phyloP scores from a whole-genome alignment of 2,888 invertebrate species.

The Brenthis daphne region DNA sequence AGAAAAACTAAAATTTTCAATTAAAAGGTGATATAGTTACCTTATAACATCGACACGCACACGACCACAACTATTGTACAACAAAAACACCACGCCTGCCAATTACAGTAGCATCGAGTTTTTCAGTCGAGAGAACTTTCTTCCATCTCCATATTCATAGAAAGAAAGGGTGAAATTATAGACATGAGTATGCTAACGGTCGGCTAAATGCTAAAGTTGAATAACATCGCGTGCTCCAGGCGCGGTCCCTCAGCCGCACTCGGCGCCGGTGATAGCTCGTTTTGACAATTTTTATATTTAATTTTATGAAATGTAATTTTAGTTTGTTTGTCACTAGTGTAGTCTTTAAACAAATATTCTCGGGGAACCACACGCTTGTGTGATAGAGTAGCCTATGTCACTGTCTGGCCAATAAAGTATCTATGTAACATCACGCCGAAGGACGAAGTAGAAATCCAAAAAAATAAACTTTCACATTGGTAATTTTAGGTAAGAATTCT shows the following conservation, averaged over 20 bases:
- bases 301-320: too few species aligned
- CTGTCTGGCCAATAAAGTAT: too few species aligned
- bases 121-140: slow-evolving; percentile 78
- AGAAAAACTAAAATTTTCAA: too few species aligned
- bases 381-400: too few species aligned
- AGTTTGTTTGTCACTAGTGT: too few species aligned
- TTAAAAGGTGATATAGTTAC: too few species aligned
- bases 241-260: slow-evolving; percentile 6
- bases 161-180: slow-evolving; percentile 80
- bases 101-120: slow-evolving; percentile 74
- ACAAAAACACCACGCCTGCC: slow-evolving; percentile 63
- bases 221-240: slow-evolving; percentile 56
- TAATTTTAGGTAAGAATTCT: too few species aligned
- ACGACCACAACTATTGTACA: slow-evolving; percentile 24
- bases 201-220: slow-evolving; percentile 78
- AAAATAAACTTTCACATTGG: too few species aligned
- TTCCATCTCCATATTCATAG: slow-evolving; percentile 76
- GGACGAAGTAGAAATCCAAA: too few species aligned
- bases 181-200: slow-evolving; percentile 72
- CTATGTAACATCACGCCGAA: too few species aligned
- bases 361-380: too few species aligned
- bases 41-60: neutral
- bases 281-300: slow-evolving; percentile 1
- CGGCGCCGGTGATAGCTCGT: neutral
- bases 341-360: too few species aligned